A percentile compares a stretch with the other conserved stretches of the same genome.
Evolutionary conservation across 2,888 invertebrate species (phyloP).

Genomic region (Smittia sp.): DNA sequence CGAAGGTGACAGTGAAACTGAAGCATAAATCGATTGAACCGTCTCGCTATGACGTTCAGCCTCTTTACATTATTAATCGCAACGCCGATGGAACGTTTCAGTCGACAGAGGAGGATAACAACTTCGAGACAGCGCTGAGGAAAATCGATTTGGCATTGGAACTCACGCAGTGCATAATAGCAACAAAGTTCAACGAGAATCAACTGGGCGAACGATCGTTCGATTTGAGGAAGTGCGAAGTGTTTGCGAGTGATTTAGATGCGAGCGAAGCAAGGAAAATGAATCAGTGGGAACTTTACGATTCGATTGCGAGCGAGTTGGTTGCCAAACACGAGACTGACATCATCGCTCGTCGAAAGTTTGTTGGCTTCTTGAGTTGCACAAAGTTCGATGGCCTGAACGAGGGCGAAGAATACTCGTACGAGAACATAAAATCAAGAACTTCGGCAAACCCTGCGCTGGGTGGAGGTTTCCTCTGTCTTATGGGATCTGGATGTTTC

Average conservation of each 20-base stretch:
- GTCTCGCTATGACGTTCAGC: slow-evolving; percentile 54
- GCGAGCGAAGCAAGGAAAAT: slow-evolving; percentile 68
- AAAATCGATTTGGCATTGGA: slow-evolving; percentile 74
- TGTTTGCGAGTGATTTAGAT: slow-evolving; percentile 71
- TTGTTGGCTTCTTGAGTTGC: slow-evolving; percentile 84
- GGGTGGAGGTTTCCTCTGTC: slow-evolving; percentile 86
- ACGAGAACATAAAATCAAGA: slow-evolving; percentile 66
- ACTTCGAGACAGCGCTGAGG: slow-evolving; percentile 68
- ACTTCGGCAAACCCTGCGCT: slow-evolving; percentile 84
- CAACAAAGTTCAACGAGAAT: slow-evolving; percentile 80
- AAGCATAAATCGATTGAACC: neutral
- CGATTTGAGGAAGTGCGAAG: slow-evolving; percentile 69
- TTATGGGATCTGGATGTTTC: slow-evolving; percentile 86
- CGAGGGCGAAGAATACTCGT: slow-evolving; percentile 61
- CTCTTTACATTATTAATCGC: slow-evolving; percentile 79
- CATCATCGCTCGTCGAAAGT: slow-evolving; percentile 66
- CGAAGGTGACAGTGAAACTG: slow-evolving; percentile 51
- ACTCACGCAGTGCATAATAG: slow-evolving; percentile 80
- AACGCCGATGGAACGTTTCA: slow-evolving; percentile 78
- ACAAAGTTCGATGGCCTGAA: slow-evolving; percentile 69
- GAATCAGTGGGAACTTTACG: slow-evolving; percentile 80
- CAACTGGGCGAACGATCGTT: slow-evolving; percentile 79
- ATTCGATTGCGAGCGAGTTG: slow-evolving; percentile 78
- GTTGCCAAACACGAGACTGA: slow-evolving; percentile 66
- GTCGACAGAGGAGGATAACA: slow-evolving; percentile 52